A percentile compares a stretch with the other conserved stretches of the same genome.
Conservation (phyloP, 2,797 vertebrate genomes). For the Monodelphis domestica region DNA sequence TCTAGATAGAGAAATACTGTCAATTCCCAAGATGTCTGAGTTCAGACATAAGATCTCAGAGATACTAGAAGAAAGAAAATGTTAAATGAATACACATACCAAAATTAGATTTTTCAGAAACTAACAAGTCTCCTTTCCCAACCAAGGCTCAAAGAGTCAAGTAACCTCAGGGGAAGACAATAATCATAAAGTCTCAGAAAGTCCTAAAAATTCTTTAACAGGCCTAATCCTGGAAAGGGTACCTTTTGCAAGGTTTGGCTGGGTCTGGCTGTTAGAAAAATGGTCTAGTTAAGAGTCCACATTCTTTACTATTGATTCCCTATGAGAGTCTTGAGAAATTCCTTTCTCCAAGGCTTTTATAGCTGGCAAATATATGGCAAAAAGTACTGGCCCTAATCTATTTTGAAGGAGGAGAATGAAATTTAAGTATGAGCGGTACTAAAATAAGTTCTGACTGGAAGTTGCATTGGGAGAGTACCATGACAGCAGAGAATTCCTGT, state of each 20-base stretch:
- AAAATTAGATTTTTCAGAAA: slow-evolving; percentile 53
- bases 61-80: slow-evolving; percentile 8
- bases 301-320: slow-evolving; percentile 26
- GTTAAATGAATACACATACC: slow-evolving; percentile 16
- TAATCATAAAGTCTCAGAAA: neutral
- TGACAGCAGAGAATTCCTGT: neutral
- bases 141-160: slow-evolving; percentile 30
- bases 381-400: slow-evolving; percentile 25
- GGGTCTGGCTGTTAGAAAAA: slow-evolving; percentile 45
- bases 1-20: slow-evolving; percentile 42
- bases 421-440: neutral
- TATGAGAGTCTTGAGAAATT: slow-evolving; percentile 23
- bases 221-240: neutral
- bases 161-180: neutral
- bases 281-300: neutral
- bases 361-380: neutral
- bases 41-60: slow-evolving; percentile 20
- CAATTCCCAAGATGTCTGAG: slow-evolving; percentile 31
- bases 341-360: slow-evolving; percentile 27
- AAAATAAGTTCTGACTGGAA: slow-evolving; percentile 38
- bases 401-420: neutral
- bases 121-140: slow-evolving; percentile 39
- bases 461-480: neutral
- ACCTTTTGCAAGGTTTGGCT: slow-evolving; percentile 41
- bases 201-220: slow-evolving; percentile 22